Evolutionary conservation across 2,797 vertebrate species (phyloP), one percentile per base, ranked within the genome.

Genomic region (Sandelia bainsii): DNA sequence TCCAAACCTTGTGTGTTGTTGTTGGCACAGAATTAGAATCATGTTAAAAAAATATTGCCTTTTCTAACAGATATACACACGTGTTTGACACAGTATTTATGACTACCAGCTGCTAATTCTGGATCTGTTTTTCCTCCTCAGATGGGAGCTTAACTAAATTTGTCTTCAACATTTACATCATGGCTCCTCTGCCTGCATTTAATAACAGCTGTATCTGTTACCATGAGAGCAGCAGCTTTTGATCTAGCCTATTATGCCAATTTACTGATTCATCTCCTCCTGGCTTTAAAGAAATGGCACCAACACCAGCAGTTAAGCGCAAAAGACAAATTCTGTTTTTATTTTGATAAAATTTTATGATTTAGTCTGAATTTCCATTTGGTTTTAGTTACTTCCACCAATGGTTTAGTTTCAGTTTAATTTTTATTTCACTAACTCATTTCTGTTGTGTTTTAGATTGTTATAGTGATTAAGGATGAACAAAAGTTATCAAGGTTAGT

Each of bases 191-290:
- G 61, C 54, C 44, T 42, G 64, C 73, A 50, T 80, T 76, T 82
- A 60, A 60, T 62, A 78, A 67, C 66, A 71, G 80, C 82, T 84
- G 75, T 34, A 82, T 86, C 82, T 69, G 89, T 95, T 88, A 75
- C 93, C 92, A 94, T 93, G 93, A 90, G 84, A 93, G 82, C 66
- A 9, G 29, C 48, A 67, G 78, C 79, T 79, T 89, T 88, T 90
- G 78, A 88, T 83, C 85, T 65, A 16, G 72, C 52, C 63, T 72
- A 39, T 83, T 82, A 72, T 63, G 20, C 32, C 42, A 49, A 25
- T 79, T 82, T 42, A 56, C 57, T 6, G 62, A 77, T 80, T 80
- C 49, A 64, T 77, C 65, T 69, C 17, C 46, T 53, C 7, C 13
- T 5, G 44, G 62, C 75, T 78, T 89, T 77, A 86, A 86, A 85